Percentiles rank a stretch among this genome's conserved stretches.
Conservation (phyloP, 1,140 invertebrate species). For the Camponotus vicinus region DNA sequence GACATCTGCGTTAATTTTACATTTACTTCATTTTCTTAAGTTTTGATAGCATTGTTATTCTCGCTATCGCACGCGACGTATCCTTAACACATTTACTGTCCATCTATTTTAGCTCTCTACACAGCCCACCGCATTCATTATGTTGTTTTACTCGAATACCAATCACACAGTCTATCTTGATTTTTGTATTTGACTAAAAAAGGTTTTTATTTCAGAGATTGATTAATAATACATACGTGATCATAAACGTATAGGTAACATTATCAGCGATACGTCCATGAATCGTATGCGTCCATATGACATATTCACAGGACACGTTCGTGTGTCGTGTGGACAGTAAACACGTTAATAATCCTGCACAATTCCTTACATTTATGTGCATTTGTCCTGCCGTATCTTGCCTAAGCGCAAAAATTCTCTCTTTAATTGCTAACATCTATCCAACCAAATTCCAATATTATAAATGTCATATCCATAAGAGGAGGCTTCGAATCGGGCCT, state of each 20-base stretch:
- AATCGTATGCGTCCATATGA: neutral
- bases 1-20: conserved; percentile 2
- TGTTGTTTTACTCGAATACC: neutral
- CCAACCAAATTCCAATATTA: neutral
- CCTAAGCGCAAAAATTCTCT: conserved; percentile 3
- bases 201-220: neutral
- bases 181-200: neutral
- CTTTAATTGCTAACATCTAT: neutral
- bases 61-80: conserved; percentile 15
- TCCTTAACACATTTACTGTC: conserved; percentile 4
- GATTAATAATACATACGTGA: neutral
- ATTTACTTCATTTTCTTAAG: neutral
- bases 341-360: neutral
- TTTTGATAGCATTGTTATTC: neutral
- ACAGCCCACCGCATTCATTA: neutral
- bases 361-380: conserved; percentile 5
- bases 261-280: neutral
- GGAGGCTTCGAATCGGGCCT: neutral
- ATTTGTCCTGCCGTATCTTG: neutral
- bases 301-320: neutral
- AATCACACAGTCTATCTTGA: conserved; percentile 2
- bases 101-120: neutral
- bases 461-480: neutral
- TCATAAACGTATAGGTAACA: neutral
- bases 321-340: neutral